These are phyloP conservation scores for Empidonax traillii DNA, from an alignment of 2,113 vertebrate species.

Conservation along the genomic window DNA sequence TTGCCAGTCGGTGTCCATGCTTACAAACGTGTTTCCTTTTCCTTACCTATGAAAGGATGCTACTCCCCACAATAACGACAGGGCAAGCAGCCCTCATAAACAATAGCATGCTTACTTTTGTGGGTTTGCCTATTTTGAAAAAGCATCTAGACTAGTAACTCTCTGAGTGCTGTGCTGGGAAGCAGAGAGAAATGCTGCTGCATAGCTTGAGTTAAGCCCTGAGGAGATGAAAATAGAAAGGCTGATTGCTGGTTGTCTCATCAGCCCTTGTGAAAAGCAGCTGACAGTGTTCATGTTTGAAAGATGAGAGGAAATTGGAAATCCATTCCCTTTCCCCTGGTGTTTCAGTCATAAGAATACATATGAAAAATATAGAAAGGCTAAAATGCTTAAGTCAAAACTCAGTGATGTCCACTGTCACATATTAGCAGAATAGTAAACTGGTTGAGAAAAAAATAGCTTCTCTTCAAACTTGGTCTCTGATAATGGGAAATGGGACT, in stretches of 20 bases:
- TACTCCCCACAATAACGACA: background rate
- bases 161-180: background rate
- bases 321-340: background rate
- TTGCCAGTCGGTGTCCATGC: background rate
- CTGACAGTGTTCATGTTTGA: constrained; percentile 32
- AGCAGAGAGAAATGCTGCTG: background rate
- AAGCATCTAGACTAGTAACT: background rate
- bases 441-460: background rate
- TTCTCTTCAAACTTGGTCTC: background rate
- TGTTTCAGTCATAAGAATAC: background rate
- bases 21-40: background rate
- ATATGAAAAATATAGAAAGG: background rate
- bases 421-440: background rate
- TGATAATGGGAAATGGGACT: background rate
- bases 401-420: background rate
- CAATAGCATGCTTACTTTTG: background rate
- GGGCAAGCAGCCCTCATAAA: background rate
- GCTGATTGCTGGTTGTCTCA: constrained; percentile 59
- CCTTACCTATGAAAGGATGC: background rate
- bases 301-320: constrained; percentile 47
- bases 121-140: background rate
- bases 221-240: constrained; percentile 57
- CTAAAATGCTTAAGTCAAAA: background rate
- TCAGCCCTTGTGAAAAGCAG: constrained; percentile 56
- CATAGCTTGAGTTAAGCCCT: constrained; percentile 18